Percentiles rank a stretch among this genome's conserved stretches.
These are phyloP conservation scores for Ditula angustiorana DNA, from an alignment of 2,888 invertebrate genomes.

Conservation along the genomic window DNA sequence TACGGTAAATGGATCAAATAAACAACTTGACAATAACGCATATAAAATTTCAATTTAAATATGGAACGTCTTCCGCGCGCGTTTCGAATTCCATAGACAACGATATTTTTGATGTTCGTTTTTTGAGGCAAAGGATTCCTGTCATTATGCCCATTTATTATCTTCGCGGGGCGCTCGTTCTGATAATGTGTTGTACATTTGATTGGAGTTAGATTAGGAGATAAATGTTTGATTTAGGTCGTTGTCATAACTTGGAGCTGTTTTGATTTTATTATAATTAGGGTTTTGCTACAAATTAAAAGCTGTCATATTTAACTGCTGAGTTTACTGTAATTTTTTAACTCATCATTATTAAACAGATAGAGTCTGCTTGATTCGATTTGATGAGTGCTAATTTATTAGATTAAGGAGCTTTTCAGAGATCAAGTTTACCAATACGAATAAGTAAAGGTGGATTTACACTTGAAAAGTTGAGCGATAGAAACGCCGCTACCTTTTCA, in stretches of 20 bases:
- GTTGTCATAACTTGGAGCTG: slow-evolving; percentile 29
- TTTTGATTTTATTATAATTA: slow-evolving; percentile 14
- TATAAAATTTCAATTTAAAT: slow-evolving; percentile 57
- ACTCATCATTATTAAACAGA: neutral
- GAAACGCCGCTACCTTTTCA: too few relatives aligned
- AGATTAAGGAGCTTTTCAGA: too few relatives aligned
- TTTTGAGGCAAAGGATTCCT: slow-evolving; percentile 66
- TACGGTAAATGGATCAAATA: slow-evolving; percentile 47
- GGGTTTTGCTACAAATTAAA: slow-evolving; percentile 16
- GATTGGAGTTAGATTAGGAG: slow-evolving; percentile 46
- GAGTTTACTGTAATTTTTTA: neutral
- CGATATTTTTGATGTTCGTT: slow-evolving; percentile 64
- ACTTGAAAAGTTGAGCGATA: too few relatives aligned
- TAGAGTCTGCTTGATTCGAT: too few relatives aligned
- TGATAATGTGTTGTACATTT: slow-evolving; percentile 66
- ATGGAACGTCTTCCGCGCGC: slow-evolving; percentile 60
- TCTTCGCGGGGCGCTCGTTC: slow-evolving; percentile 69
- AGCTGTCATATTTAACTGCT: neutral
- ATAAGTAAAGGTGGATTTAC: too few relatives aligned
- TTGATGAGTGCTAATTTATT: too few relatives aligned
- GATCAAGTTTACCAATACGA: too few relatives aligned
- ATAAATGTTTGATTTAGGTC: slow-evolving; percentile 38
- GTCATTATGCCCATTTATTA: slow-evolving; percentile 75
- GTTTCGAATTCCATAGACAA: slow-evolving; percentile 69
- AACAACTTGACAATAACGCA: slow-evolving; percentile 45